Percentiles rank a stretch among this genome's conserved stretches.
These are phyloP conservation scores for Scyliorhinus canicula DNA, from an alignment of 2,797 vertebrate species.

Conservation along the genomic window DNA sequence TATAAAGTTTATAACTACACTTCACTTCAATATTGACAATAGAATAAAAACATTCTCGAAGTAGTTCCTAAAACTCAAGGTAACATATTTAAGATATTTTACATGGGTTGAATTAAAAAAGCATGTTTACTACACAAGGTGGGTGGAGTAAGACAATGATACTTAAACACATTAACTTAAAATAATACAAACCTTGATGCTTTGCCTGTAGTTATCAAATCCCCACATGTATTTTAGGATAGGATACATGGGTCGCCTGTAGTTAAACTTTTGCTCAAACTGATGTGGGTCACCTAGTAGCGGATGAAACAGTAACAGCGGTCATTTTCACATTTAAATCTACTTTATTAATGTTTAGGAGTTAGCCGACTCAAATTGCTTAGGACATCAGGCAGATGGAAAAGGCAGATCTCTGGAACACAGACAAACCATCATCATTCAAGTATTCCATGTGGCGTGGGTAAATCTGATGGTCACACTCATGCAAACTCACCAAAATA, in stretches of 20 bases:
- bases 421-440: neutral
- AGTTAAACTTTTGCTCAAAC: slow-evolving; percentile 99
- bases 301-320: slow-evolving; percentile 19
- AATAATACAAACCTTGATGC: slow-evolving; percentile 72
- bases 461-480: neutral
- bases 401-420: neutral
- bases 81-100: neutral
- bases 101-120: neutral
- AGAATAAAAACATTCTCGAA: neutral
- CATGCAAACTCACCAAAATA: neutral
- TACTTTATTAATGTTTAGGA: neutral
- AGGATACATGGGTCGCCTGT: slow-evolving; percentile 96
- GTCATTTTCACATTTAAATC: neutral
- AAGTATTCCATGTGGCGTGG: neutral
- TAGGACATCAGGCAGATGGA: neutral
- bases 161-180: neutral
- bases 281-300: slow-evolving; percentile 89
- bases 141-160: neutral
- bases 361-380: neutral
- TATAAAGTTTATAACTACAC: neutral
- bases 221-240: slow-evolving; percentile 96
- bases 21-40: neutral
- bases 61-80: neutral
- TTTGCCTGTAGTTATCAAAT: slow-evolving; percentile 78
- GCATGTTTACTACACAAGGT: neutral